Percentiles rank a stretch among this genome's conserved stretches.
These are phyloP conservation scores for Steinernema carpocapsae DNA, from an alignment of 2,888 invertebrate genomes.

Conservation along the genomic window DNA sequence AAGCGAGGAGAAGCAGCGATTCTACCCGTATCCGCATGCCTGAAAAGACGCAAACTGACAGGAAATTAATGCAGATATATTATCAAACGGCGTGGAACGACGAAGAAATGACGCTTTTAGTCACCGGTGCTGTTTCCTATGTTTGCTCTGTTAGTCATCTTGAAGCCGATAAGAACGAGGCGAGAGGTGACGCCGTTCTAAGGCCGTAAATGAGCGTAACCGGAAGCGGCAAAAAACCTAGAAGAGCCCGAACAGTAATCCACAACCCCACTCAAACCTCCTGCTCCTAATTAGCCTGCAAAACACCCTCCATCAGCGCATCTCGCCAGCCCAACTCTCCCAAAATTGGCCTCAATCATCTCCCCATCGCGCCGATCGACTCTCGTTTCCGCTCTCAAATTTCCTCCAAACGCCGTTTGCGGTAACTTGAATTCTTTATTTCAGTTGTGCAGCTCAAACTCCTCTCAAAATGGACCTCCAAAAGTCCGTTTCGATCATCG, in stretches of 20 bases:
- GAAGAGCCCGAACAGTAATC: not conserved
- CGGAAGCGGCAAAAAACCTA: not conserved
- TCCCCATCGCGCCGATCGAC: too few species aligned
- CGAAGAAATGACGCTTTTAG: not conserved
- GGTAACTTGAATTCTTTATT: too few species aligned
- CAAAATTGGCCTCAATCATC: too few species aligned
- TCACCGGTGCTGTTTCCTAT: not conserved
- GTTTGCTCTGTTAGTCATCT: conserved; percentile 15
- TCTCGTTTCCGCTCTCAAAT: too few species aligned
- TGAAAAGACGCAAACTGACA: too few species aligned
- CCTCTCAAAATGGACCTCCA: conserved; percentile 2
- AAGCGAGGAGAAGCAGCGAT: not conserved
- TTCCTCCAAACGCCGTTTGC: too few species aligned
- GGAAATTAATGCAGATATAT: not conserved
- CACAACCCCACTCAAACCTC: too few species aligned
- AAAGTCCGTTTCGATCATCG: conserved; percentile 27
- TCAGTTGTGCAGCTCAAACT: too few species aligned
- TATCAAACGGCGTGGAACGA: not conserved
- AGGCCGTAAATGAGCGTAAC: not conserved
- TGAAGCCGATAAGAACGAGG: not conserved
- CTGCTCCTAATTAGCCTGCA: too few species aligned
- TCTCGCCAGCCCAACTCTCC: too few species aligned
- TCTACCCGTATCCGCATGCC: not conserved
- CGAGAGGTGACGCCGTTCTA: not conserved
- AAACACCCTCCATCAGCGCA: too few species aligned